These are phyloP conservation scores for Garrulus glandarius DNA, from an alignment of 2,797 vertebrate species.

Conservation along the genomic window DNA sequence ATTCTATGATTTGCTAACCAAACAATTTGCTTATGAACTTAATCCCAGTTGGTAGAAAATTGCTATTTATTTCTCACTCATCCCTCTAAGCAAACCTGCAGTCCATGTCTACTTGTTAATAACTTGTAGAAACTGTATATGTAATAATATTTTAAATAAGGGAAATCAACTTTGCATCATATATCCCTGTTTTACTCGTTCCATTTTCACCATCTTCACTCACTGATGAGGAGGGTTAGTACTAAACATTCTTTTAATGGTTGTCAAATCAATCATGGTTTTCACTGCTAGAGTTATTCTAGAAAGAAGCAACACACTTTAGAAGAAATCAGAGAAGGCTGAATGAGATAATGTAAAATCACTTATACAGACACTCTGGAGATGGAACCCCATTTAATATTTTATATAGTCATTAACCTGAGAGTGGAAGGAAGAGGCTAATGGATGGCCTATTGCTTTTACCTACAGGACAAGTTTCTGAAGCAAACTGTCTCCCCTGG, in stretches of 20 bases:
- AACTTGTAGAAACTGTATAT: not conserved
- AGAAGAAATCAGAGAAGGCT: constrained; percentile 75
- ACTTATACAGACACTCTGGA: constrained; percentile 71
- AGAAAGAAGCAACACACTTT: constrained; percentile 74
- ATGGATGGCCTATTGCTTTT: constrained; percentile 69
- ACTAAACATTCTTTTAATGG: constrained; percentile 72
- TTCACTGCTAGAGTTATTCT: constrained; percentile 68
- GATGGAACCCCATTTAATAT: constrained; percentile 73
- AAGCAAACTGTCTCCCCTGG: constrained; percentile 56
- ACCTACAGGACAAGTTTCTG: constrained; percentile 56
- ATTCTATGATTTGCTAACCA: not conserved
- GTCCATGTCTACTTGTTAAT: not conserved
- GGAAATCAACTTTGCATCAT: not conserved
- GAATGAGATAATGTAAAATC: constrained; percentile 79
- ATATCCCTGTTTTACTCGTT: not conserved
- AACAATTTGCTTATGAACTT: not conserved
- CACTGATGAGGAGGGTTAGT: constrained; percentile 66
- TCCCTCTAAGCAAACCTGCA: not conserved
- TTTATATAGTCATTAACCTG: constrained; percentile 79
- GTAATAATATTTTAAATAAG: not conserved
- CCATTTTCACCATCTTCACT: not conserved
- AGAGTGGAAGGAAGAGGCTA: constrained; percentile 61
- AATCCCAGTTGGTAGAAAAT: not conserved
- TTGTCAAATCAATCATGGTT: constrained; percentile 75
- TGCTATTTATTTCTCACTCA: not conserved